phyloP scores from a whole-genome alignment of 2,888 invertebrate genomes.

The Petrolisthes manimaculis region DNA sequence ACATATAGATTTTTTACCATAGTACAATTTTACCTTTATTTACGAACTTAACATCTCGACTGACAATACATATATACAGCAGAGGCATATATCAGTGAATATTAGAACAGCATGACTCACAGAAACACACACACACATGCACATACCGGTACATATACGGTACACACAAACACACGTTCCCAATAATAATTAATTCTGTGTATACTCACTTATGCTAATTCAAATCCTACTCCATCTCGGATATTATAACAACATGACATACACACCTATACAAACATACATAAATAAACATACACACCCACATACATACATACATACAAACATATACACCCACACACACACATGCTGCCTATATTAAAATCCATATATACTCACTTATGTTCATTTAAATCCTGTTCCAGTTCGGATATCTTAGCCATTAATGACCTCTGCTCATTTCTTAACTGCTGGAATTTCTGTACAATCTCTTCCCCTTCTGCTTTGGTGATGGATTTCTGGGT shows the following conservation, averaged over 20 bases:
- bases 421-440: constrained; percentile 88
- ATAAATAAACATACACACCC: not conserved
- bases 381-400: constrained; percentile 94
- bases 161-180: not conserved
- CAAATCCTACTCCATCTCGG: not conserved
- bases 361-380: constrained; percentile 82
- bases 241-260: not conserved
- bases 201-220: not conserved
- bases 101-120: not conserved
- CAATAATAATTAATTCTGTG: not conserved
- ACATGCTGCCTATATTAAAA: not conserved
- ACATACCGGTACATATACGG: not conserved
- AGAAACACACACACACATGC: constrained; percentile 8
- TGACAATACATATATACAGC: too few species aligned
- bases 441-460: constrained; percentile 87
- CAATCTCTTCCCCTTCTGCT: constrained; percentile 72
- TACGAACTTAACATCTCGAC: too few species aligned
- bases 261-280: too few species aligned
- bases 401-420: constrained; percentile 88
- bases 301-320: too few species aligned
- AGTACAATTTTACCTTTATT: too few species aligned
- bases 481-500: constrained; percentile 43
- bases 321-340: not conserved
- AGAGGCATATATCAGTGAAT: too few species aligned
- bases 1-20: too few species aligned